Conservation (phyloP, 2,113 vertebrate species). For the Eleginops maclovinus region DNA sequence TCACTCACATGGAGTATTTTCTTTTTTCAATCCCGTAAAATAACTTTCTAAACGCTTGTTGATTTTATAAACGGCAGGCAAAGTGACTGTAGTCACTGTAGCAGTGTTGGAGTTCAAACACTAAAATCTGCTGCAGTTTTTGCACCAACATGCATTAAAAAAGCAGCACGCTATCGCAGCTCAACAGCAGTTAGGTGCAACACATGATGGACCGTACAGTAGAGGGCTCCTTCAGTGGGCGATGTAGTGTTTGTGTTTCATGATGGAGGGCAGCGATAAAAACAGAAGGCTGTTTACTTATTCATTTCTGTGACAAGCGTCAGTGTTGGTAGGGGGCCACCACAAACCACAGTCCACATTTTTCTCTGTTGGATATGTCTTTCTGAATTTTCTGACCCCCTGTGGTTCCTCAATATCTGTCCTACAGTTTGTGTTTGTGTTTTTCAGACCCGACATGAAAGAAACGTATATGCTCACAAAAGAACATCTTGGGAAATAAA, state of each 20-base stretch:
- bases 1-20: slow-evolving; percentile 14
- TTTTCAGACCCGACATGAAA: slow-evolving; percentile 4
- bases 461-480: slow-evolving; percentile 7
- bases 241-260: slow-evolving; percentile 12
- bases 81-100: slow-evolving; percentile 4
- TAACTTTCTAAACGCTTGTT: slow-evolving; percentile 29
- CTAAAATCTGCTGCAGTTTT: not conserved
- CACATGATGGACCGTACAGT: slow-evolving; percentile 26
- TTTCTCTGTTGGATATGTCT: slow-evolving; percentile 11
- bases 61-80: not conserved
- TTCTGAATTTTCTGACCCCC: slow-evolving; percentile 15
- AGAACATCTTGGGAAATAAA: not conserved
- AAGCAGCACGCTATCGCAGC: not conserved
- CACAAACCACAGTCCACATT: slow-evolving; percentile 29
- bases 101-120: slow-evolving; percentile 5
- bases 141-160: not conserved
- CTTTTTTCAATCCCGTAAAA: slow-evolving; percentile 11
- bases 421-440: slow-evolving; percentile 24
- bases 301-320: slow-evolving; percentile 54
- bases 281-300: slow-evolving; percentile 25
- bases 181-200: not conserved
- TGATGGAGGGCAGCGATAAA: slow-evolving; percentile 10
- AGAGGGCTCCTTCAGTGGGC: not conserved
- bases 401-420: slow-evolving; percentile 23
- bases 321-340: slow-evolving; percentile 12